A percentile compares a stretch with the other conserved stretches of the same genome.
phyloP scores from a whole-genome alignment of 2,113 vertebrate species.

The Rhizomys pruinosus region DNA sequence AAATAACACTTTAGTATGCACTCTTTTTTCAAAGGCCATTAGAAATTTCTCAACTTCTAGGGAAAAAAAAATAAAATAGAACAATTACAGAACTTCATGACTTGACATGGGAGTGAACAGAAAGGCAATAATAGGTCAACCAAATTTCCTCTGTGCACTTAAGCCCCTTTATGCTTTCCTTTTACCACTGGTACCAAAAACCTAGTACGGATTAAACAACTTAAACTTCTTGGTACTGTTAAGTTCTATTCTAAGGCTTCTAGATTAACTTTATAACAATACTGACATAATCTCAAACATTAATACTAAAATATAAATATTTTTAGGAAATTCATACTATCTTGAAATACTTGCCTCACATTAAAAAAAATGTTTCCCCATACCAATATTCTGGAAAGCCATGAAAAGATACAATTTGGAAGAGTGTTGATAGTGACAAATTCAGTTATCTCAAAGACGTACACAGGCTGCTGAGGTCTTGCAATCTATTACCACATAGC shows the following conservation, averaged over 20 bases:
- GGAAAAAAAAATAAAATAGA: background rate
- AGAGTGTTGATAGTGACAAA: constrained; percentile 78
- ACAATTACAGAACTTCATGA: background rate
- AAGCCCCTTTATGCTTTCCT: background rate
- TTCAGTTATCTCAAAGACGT: constrained; percentile 78
- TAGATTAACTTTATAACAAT: constrained; percentile 60
- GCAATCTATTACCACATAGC: constrained; percentile 78
- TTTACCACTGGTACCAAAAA: background rate
- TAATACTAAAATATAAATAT: background rate
- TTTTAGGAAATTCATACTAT: background rate
- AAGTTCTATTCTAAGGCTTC: constrained; percentile 27
- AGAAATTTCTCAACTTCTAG: background rate
- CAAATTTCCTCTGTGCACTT: background rate
- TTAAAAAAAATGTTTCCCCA: background rate
- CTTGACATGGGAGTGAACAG: background rate
- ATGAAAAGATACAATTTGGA: constrained; percentile 57
- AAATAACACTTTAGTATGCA: background rate
- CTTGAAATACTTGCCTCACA: constrained; percentile 66
- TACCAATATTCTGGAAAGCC: constrained; percentile 63
- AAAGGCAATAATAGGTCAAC: background rate
- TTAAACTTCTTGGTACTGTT: constrained; percentile 35
- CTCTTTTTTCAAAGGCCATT: background rate
- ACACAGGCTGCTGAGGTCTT: constrained; percentile 80
- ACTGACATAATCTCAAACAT: constrained; percentile 32
- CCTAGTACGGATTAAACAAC: background rate